phyloP scores from a whole-genome alignment of 2,888 invertebrate species.

The Cyclophora punctaria region DNA sequence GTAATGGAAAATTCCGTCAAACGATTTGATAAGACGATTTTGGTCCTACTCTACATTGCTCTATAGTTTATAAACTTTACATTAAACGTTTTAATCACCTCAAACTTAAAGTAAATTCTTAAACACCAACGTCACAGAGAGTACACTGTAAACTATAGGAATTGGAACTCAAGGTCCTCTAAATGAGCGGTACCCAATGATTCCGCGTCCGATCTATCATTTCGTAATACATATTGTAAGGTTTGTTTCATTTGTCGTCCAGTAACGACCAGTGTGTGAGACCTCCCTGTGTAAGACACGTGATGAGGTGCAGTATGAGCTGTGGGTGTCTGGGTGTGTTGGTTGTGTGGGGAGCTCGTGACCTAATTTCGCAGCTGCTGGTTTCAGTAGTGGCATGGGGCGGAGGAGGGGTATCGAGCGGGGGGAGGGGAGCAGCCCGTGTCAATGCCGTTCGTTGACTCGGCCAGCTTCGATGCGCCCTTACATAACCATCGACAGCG shows the following conservation, averaged over 20 bases:
- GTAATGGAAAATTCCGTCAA: too few relatives aligned
- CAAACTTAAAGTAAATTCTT: too few relatives aligned
- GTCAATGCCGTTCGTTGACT: conserved; percentile 76
- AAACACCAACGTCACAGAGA: too few relatives aligned
- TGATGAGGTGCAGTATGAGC: conserved; percentile 24
- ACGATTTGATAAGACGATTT: too few relatives aligned
- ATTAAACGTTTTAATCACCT: too few relatives aligned
- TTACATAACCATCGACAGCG: conserved; percentile 74
- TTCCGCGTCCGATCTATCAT: conserved; percentile 45
- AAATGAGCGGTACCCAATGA: conserved; percentile 17
- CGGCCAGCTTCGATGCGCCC: conserved; percentile 66
- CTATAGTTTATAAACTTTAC: too few relatives aligned
- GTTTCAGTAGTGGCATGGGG: conserved; percentile 66
- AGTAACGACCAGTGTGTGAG: conserved; percentile 35
- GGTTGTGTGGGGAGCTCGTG: conserved; percentile 67
- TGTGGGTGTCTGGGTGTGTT: conserved; percentile 38
- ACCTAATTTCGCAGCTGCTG: conserved; percentile 74
- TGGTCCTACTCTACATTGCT: too few relatives aligned
- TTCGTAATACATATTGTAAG: conserved; percentile 49
- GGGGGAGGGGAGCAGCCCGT: conserved; percentile 53
- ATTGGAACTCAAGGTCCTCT: conserved; percentile 27
- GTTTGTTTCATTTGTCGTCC: conserved; percentile 55
- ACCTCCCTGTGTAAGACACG: conserved; percentile 25
- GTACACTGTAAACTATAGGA: too few relatives aligned
- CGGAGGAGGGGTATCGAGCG: conserved; percentile 29